phyloP scores from a whole-genome alignment of 2,888 invertebrate genomes.

The Drosophila villosipedis region DNA sequence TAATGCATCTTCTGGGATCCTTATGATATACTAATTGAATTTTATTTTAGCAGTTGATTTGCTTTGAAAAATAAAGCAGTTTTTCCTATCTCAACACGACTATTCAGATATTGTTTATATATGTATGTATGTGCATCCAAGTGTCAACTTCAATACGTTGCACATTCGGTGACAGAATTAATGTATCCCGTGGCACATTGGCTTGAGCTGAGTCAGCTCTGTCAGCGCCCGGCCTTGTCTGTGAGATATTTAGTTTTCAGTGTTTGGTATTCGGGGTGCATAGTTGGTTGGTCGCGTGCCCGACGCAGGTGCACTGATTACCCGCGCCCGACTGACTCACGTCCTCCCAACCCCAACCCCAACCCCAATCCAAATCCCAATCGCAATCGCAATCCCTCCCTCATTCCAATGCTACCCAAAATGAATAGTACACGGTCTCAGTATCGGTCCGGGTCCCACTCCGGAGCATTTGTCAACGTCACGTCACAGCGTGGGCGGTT shows the following conservation, averaged over 20 bases:
- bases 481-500: slow-evolving; percentile 55
- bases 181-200: background rate
- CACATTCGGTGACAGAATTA: background rate
- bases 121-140: background rate
- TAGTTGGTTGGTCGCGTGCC: slow-evolving; percentile 64
- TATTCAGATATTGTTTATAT: background rate
- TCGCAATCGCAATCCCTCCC: background rate
- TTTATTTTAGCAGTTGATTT: background rate
- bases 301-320: slow-evolving; percentile 62
- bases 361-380: background rate
- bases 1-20: background rate
- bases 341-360: slow-evolving; percentile 1
- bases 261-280: slow-evolving; percentile 44
- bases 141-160: background rate
- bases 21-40: background rate
- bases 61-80: background rate
- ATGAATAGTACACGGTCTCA: background rate
- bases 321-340: slow-evolving; percentile 57
- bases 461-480: slow-evolving; percentile 74
- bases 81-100: background rate
- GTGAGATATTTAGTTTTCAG: slow-evolving; percentile 14
- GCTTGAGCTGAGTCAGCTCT: background rate
- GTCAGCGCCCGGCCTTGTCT: background rate
- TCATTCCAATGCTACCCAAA: slow-evolving; percentile 4
- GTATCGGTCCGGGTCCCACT: slow-evolving; percentile 26